Conservation (phyloP, 1,140 invertebrate genomes). For the Glossosoma conforme region DNA sequence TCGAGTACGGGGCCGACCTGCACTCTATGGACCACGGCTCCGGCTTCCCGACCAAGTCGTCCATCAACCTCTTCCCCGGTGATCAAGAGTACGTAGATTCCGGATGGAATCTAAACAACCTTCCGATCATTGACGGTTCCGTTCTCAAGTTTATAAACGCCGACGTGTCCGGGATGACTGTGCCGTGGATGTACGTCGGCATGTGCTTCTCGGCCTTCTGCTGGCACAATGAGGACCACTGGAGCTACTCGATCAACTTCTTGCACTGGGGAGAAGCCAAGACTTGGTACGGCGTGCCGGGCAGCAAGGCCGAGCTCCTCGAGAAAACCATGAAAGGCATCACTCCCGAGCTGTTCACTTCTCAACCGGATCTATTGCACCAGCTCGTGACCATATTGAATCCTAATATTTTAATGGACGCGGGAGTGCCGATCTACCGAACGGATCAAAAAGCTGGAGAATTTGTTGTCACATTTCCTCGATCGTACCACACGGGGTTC, state of each 20-base stretch:
- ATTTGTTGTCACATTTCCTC: slow-evolving; percentile 98
- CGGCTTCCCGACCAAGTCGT: slow-evolving; percentile 92
- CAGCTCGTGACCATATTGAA: slow-evolving; percentile 98
- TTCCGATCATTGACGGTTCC: slow-evolving; percentile 88
- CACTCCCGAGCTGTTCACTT: slow-evolving; percentile 95
- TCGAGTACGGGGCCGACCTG: slow-evolving; percentile 99
- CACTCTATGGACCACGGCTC: slow-evolving; percentile 98
- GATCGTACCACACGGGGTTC: slow-evolving; percentile 98
- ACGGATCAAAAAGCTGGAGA: slow-evolving; percentile 98
- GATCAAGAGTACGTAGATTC: slow-evolving; percentile 91
- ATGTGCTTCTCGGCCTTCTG: slow-evolving; percentile 99
- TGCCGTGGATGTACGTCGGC: slow-evolving; percentile 99
- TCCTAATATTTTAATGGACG: slow-evolving; percentile 89
- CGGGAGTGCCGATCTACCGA: slow-evolving; percentile 68
- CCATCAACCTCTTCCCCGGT: slow-evolving; percentile 67
- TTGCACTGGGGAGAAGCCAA: slow-evolving; percentile 94
- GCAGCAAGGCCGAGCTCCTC: slow-evolving; percentile 84
- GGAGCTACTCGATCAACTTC: slow-evolving; percentile 99
- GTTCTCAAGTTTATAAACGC: slow-evolving; percentile 95
- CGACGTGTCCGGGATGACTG: slow-evolving; percentile 98
- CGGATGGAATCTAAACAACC: slow-evolving; percentile 98
- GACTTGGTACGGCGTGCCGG: slow-evolving; percentile 95
- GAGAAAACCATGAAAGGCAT: slow-evolving; percentile 92
- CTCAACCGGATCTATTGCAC: slow-evolving; percentile 94
- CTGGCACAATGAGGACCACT: slow-evolving; percentile 99